Evolutionary conservation across 1,140 invertebrate genomes (phyloP), one percentile per base, ranked within the genome.

Genomic region (Zaprionus ghesquierei): DNA sequence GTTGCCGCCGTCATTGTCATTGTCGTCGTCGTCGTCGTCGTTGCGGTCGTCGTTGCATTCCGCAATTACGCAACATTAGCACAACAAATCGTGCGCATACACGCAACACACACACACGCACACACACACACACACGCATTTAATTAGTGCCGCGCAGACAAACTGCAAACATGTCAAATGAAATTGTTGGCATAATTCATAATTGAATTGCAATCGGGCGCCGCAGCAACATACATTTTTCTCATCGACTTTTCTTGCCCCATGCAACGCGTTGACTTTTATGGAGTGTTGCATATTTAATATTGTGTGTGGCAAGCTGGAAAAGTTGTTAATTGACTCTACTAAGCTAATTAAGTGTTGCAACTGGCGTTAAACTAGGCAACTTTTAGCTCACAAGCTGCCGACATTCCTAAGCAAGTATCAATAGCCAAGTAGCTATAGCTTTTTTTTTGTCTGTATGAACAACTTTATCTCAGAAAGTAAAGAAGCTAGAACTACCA

Each of bases 131-230:
- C 35, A 38, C 35, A 41, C 35, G 6, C 68, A 87, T 87, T 87
- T 87, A 87, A 87, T 87, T 87, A 87, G 82, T 82, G 70, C 27
- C 15, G 20, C 27, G 8, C 59, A 38, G 23, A 53, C 51, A 61
- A 38, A 72, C 56, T 54, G 65, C 65, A 72, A 81, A 77, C 79
- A 81, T 79, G 79, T 79, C 84, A 79, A 61, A 41, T 64, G 51
- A 76, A 76, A 87, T 87, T 79, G 82, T 79, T 89, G 64, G 79
- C 84, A 87, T 89, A 89, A 89, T 87, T 87, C 79, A 87, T 87
- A 89, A 87, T 87, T 87, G 79, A 86, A 86, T 77, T 79, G 82
- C 72, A 72, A 64, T 46, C 65, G 55, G 59, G 66, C 41, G 62
- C 79, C 70, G 77, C 62, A 74, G 82, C 81, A 63, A 75, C 74